Conservation (phyloP, 2,797 vertebrate species). For the Tapirus indicus region DNA sequence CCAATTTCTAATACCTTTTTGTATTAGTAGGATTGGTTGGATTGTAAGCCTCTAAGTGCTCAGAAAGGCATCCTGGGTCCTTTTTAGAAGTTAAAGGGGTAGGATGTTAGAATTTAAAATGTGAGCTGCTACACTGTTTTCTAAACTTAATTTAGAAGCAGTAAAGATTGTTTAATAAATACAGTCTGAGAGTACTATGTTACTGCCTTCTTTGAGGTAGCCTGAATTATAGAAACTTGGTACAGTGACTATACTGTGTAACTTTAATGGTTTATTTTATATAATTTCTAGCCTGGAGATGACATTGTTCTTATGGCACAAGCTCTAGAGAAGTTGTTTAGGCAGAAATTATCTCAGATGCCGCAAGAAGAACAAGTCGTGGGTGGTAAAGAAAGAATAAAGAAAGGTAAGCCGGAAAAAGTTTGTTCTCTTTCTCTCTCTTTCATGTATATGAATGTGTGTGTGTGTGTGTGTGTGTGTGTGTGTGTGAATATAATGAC, state of each 20-base stretch:
- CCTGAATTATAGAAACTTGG: slow-evolving; percentile 11
- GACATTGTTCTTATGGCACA: slow-evolving; percentile 97
- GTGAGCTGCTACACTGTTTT: not conserved
- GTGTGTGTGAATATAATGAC: not conserved
- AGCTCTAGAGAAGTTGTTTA: slow-evolving; percentile 94
- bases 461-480: not conserved
- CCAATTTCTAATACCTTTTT: not conserved
- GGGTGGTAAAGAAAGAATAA: slow-evolving; percentile 86
- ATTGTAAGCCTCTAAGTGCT: not conserved
- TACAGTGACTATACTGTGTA: not conserved
- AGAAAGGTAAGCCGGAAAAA: slow-evolving; percentile 85
- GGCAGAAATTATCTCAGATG: slow-evolving; percentile 94
- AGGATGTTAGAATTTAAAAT: slow-evolving; percentile 51
- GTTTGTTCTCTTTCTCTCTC: not conserved
- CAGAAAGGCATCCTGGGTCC: not conserved
- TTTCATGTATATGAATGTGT: not conserved
- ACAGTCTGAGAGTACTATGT: not conserved
- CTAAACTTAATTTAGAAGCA: slow-evolving; percentile 31
- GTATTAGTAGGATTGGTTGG: not conserved
- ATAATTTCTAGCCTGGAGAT: slow-evolving; percentile 92
- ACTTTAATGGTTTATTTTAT: not conserved
- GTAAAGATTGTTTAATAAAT: not conserved
- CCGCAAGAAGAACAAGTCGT: slow-evolving; percentile 91
- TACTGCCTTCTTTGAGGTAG: not conserved
- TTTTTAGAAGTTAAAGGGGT: slow-evolving; percentile 35